Conservation (phyloP, 2,888 invertebrate genomes). For the Lissocephala sabroskyi region DNA sequence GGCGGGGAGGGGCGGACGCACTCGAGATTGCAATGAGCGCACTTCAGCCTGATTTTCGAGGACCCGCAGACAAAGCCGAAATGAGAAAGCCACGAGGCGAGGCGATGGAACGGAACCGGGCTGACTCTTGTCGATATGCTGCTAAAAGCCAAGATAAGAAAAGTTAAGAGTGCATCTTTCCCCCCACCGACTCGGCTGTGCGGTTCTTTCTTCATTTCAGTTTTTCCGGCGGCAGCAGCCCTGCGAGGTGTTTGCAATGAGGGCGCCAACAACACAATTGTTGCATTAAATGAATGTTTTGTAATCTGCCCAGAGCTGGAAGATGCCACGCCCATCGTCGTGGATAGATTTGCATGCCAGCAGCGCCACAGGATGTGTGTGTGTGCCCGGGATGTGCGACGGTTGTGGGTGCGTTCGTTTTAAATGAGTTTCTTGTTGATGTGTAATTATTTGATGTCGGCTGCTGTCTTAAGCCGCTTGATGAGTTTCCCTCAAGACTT, state of each 20-base stretch:
- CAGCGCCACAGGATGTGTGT: too few relatives aligned
- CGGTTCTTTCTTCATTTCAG: too few relatives aligned
- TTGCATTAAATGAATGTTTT: constrained; percentile 55
- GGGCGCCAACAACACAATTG: constrained; percentile 41
- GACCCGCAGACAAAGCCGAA: constrained; percentile 1
- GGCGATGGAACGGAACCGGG: too few relatives aligned
- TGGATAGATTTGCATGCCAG: constrained; percentile 53
- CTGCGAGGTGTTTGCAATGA: background rate
- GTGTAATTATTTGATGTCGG: constrained; percentile 42
- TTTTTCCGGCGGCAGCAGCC: too few relatives aligned
- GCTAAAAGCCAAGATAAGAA: too few relatives aligned
- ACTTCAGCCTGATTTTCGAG: constrained; percentile 10
- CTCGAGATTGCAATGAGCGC: constrained; percentile 22
- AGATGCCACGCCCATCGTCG: constrained; percentile 39
- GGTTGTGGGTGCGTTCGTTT: constrained; percentile 23
- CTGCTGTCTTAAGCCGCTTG: background rate
- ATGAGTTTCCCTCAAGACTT: background rate
- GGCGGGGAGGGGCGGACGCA: constrained; percentile 13
- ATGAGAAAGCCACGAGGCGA: too few relatives aligned
- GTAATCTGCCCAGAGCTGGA: constrained; percentile 10
- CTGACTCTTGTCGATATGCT: too few relatives aligned
- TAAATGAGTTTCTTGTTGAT: constrained; percentile 53
- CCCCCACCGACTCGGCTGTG: too few relatives aligned
- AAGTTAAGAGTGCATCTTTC: too few relatives aligned
- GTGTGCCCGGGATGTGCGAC: background rate